These are phyloP conservation scores for Phymorhynchus buccinoides DNA, from an alignment of 1,140 invertebrate genomes.

Conservation along the genomic window DNA sequence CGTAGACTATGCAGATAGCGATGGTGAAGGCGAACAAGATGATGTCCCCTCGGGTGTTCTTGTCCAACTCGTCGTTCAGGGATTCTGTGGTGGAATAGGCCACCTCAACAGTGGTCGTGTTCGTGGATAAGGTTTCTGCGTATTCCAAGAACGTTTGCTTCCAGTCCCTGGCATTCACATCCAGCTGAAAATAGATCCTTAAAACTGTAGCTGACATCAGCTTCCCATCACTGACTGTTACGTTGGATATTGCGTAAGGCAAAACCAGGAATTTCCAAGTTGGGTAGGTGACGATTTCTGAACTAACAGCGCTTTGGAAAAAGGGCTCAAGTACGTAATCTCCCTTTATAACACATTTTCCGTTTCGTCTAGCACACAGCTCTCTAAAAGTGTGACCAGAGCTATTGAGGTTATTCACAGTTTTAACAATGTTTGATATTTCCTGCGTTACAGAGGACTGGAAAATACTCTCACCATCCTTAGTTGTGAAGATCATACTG, in stretches of 20 bases:
- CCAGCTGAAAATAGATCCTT: neutral
- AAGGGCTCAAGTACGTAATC: neutral
- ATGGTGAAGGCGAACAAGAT: slow-evolving; percentile 46
- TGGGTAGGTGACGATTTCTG: neutral
- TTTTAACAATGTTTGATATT: neutral
- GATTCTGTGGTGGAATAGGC: slow-evolving; percentile 29
- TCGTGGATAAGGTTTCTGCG: neutral
- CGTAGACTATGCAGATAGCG: slow-evolving; percentile 48
- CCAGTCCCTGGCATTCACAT: neutral
- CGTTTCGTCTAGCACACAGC: neutral
- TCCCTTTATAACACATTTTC: neutral
- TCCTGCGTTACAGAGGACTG: neutral
- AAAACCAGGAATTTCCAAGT: neutral
- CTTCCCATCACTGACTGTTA: neutral
- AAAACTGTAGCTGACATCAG: neutral
- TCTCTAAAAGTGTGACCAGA: neutral
- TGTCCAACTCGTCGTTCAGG: slow-evolving; percentile 51
- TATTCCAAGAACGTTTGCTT: neutral
- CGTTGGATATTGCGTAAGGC: neutral
- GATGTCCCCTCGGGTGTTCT: slow-evolving; percentile 46
- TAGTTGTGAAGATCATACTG: neutral
- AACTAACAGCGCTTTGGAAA: neutral
- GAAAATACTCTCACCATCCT: neutral
- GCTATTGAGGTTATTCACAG: slow-evolving; percentile 2
- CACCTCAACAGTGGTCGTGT: neutral